Base-by-base conservation (phyloP, 1,140 invertebrate genomes). In the Amyelois transitella region DNA sequence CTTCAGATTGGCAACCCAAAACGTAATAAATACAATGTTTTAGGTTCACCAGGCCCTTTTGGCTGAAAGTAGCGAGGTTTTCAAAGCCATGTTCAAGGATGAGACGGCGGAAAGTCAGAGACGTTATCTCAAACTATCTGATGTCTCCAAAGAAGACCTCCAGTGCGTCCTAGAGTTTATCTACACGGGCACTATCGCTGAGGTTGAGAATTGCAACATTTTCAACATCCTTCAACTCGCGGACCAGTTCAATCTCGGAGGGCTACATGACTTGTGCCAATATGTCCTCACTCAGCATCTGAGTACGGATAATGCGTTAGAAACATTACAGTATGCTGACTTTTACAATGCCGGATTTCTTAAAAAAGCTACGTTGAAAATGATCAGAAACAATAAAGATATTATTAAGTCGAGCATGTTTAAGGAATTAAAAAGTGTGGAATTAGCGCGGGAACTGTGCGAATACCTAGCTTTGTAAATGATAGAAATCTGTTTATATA, bases 41-140 rank as follows among this genome's bases (percentile, higher is more conserved):
- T 38, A 38, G 32, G 81, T 84, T 3, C 85, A 88, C 51, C 81
- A 78, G 60, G 38, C 64, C 6, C 50, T 88, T n/a, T 48, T 88
- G 6, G 62, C 66, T 21, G 68, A 68, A 0, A 64, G 75, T 43
- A 86, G 85, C 60, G 81, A 86, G 25, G 85, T 88, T 7, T 88
- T 88, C 51, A 82, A 75, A 59, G 85, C 85, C 28, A 88, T 88
- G 85, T 65, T 88, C 0, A 84, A 75, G 66, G 79, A 82, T 20
- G 81, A 84, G 18, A 86, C 77, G 6, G 80, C 77, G 8, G 85
- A 88, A 43, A 79, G 75, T 58, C 72, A 80, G 59, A 82, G 81
- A 44, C 70, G 64, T 44, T 77, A 62, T 62, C 74, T 88, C 1
- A 86, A 75, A 58, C 62, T 88, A 10, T 55, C 76, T 51, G 85